Evolutionary conservation across 2,797 vertebrate genomes (phyloP).

Genomic region (Diglossa cyanea): DNA sequence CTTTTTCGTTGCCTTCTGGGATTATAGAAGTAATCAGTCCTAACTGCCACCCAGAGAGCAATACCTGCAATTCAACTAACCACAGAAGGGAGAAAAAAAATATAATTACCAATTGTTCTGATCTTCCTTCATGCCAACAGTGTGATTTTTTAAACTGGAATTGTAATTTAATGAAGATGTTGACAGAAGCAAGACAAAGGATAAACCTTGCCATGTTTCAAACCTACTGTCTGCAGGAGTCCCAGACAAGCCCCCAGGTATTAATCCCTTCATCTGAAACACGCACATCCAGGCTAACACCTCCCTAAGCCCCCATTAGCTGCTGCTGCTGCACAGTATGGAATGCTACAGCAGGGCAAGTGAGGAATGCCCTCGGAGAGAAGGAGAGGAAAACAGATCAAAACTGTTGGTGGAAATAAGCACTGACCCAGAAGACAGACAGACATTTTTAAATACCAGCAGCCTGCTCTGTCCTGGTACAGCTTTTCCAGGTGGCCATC

Average conservation of each 20-base stretch:
- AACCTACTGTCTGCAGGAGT: neutral
- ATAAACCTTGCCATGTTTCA: neutral
- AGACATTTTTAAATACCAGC: neutral
- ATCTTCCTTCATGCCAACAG: neutral
- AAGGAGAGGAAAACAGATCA: neutral
- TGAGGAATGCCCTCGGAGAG: neutral
- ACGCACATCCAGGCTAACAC: neutral
- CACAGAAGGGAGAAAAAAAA: neutral
- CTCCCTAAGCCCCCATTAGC: neutral
- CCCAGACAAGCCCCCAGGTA: neutral
- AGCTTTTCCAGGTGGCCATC: neutral
- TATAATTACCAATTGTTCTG: neutral
- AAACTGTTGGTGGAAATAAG: neutral
- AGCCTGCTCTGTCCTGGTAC: neutral
- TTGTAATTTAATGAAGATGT: neutral
- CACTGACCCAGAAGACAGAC: neutral
- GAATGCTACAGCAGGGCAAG: neutral
- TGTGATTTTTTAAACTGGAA: neutral
- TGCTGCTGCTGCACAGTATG: neutral
- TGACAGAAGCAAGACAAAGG: neutral
- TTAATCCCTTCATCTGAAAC: constrained; percentile 7
- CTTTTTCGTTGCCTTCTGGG: neutral
- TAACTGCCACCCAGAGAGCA: neutral
- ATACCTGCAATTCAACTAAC: neutral
- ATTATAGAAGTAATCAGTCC: neutral